Base-by-base conservation (phyloP, 2,113 vertebrate species). In the Dendropsophus ebraccatus region DNA sequence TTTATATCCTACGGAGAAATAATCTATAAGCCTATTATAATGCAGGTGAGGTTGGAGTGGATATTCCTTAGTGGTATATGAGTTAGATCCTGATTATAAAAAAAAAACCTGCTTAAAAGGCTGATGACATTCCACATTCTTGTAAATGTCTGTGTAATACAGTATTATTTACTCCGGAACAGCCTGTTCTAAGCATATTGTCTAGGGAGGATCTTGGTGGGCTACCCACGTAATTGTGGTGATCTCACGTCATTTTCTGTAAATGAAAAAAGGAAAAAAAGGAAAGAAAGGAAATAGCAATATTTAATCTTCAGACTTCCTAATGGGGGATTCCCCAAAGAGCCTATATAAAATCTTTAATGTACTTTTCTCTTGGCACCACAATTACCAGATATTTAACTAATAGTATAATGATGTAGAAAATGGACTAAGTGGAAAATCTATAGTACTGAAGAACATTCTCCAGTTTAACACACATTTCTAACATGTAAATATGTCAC, bases 141-240 rank as follows among this genome's bases (percentile, higher is more conserved):
- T 90, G 91, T 89, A 92, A 94, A 92, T 87, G 89, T 89, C 90
- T 47, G 82, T 17, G 10, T 41, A 77, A 87, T 88, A 70, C 32
- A 70, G 67, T 41, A 88, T 47, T 88, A 88, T 81, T 41, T 87
- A 8, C 79, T 89, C 88, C 87, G 79, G 65, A 86, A 86, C 17
- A 85, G 73, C 54, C 5, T 84, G 88, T 88, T 81, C 70, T 88
- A 86, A 86, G 84, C 79, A 65, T 28, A 74, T 87, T 5, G 83
- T 81, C 13, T 80, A 41, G 75, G 50, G 76, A 91, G 84, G n/a
- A 78, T 85, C 81, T 12, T 17, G 8, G 25, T 89, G 79, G 87
- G 88, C 87, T 91, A 87, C 73, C 12, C 81, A 88, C 83, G 69
- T 41, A 73, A 28, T 76, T 81, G 74, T 28, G 35, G 6, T 84